A percentile compares a stretch with the other conserved stretches of the same genome.
Conservation (phyloP, 1,140 invertebrate species). For the Agrypnia vestita region DNA sequence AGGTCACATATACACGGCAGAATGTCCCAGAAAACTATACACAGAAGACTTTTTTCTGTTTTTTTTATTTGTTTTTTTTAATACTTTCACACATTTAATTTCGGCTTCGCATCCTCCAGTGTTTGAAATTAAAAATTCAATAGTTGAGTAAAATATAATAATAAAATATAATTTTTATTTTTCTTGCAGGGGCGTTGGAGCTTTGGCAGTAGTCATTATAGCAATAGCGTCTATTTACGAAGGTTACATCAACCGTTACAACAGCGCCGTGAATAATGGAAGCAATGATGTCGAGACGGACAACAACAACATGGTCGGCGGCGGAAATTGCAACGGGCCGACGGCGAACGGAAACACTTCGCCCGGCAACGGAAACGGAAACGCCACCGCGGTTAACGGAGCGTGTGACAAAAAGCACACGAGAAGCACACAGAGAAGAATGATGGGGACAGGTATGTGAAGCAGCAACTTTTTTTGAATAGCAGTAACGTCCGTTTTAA, state of each 20-base stretch:
- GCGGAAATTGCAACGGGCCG: constrained; percentile 51
- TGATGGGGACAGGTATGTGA: constrained; percentile 33
- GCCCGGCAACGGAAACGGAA: constrained; percentile 21
- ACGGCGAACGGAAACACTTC: constrained; percentile 59
- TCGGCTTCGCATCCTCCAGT: too few species aligned
- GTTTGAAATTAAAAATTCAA: too few species aligned
- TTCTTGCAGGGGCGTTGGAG: constrained; percentile 69
- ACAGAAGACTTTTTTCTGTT: too few species aligned
- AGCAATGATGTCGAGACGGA: constrained; percentile 65
- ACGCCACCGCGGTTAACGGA: not conserved
- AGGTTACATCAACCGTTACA: constrained; percentile 66
- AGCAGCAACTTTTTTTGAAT: too few species aligned
- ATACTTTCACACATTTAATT: too few species aligned
- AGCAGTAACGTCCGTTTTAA: too few species aligned
- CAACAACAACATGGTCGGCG: constrained; percentile 67
- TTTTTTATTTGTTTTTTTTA: too few species aligned
- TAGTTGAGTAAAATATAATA: too few species aligned
- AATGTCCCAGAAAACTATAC: too few species aligned
- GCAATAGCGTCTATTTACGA: constrained; percentile 75
- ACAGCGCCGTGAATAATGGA: constrained; percentile 60
- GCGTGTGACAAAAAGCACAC: not conserved
- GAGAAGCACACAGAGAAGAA: not conserved
- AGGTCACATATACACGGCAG: too few species aligned
- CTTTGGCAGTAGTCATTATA: constrained; percentile 73
- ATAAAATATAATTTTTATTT: not conserved